phyloP scores from a whole-genome alignment of 2,888 invertebrate species.

The Furcula furcula region DNA sequence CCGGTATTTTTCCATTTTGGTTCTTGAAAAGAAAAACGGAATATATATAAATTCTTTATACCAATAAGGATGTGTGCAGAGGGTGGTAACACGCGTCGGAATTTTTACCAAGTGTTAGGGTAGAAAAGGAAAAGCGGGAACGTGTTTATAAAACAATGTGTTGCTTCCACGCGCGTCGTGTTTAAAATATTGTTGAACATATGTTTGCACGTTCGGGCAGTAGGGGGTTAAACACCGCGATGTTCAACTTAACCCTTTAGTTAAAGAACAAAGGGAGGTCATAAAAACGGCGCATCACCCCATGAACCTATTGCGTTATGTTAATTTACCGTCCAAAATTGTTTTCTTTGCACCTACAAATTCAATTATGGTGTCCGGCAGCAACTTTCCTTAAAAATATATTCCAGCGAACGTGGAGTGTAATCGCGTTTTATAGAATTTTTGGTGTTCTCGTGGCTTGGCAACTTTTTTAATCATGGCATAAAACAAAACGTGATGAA shows the following conservation, averaged over 20 bases:
- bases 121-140: slow-evolving; percentile 24
- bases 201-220: slow-evolving; percentile 41
- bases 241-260: slow-evolving; percentile 64
- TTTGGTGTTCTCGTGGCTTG: slow-evolving; percentile 6
- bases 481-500: slow-evolving; percentile 8
- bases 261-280: slow-evolving; percentile 53
- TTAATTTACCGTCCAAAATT: slow-evolving; percentile 46
- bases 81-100: slow-evolving; percentile 15
- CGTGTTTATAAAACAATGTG: slow-evolving; percentile 34
- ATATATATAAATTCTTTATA: too few relatives aligned
- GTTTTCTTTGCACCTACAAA: slow-evolving; percentile 46
- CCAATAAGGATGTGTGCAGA: slow-evolving; percentile 8
- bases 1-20: too few relatives aligned
- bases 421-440: slow-evolving; percentile 11
- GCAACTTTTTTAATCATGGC: slow-evolving; percentile 19
- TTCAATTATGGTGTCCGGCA: slow-evolving; percentile 36
- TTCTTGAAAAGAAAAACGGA: too few relatives aligned
- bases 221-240: slow-evolving; percentile 51
- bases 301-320: slow-evolving; percentile 44
- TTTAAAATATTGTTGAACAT: slow-evolving; percentile 44
- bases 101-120: slow-evolving; percentile 23
- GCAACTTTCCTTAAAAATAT: slow-evolving; percentile 37
- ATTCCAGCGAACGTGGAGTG: slow-evolving; percentile 22
- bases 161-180: slow-evolving; percentile 22
- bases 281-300: slow-evolving; percentile 43